A percentile compares a stretch with the other conserved stretches of the same genome.
Evolutionary conservation across 2,113 vertebrate genomes (phyloP).

Genomic region (Microtus ochrogaster): DNA sequence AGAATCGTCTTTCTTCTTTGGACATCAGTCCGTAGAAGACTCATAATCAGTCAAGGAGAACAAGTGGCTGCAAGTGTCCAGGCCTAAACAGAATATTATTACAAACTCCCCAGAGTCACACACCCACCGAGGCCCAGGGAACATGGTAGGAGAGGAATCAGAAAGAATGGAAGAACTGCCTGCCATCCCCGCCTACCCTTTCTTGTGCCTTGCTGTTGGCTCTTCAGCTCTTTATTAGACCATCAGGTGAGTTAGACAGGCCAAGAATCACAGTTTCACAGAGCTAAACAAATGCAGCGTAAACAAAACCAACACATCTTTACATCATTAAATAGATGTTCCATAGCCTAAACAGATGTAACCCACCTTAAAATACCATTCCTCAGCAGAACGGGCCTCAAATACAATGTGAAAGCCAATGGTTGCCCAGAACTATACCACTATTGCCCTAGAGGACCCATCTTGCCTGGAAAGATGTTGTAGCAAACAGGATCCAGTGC

Average conservation of each 20-base stretch:
- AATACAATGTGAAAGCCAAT: not conserved
- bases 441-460: not conserved
- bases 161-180: not conserved
- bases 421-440: not conserved
- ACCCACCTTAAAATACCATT: too few relatives aligned
- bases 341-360: too few relatives aligned
- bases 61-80: not conserved
- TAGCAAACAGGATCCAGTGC: not conserved
- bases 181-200: too few relatives aligned
- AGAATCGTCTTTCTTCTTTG: not conserved
- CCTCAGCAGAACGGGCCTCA: not conserved
- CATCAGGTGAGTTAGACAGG: too few relatives aligned
- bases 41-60: not conserved
- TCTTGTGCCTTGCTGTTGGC: too few relatives aligned
- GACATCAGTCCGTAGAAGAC: not conserved
- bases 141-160: not conserved
- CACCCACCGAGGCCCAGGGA: not conserved
- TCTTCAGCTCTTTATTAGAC: too few relatives aligned
- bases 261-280: too few relatives aligned
- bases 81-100: not conserved
- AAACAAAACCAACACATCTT: too few relatives aligned
- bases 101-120: too few relatives aligned
- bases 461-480: not conserved
- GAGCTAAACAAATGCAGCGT: too few relatives aligned
- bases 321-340: too few relatives aligned